phyloP scores from a whole-genome alignment of 2,888 invertebrate species.

The Thereva nobilitata region DNA sequence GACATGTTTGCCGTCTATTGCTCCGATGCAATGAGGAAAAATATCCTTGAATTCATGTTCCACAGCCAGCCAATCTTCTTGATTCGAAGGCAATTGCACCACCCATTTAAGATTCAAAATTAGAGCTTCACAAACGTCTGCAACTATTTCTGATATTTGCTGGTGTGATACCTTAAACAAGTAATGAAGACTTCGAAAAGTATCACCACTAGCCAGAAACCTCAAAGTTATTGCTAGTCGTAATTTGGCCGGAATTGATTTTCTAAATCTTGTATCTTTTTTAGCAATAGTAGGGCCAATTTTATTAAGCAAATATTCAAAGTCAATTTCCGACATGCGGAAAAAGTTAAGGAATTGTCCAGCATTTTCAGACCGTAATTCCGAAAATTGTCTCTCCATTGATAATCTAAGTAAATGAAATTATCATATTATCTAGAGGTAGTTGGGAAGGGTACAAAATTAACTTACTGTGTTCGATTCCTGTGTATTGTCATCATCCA shows the following conservation, averaged over 20 bases:
- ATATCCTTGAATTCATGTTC: background rate
- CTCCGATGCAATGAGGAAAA: background rate
- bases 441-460: background rate
- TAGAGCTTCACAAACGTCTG: background rate
- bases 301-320: background rate
- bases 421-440: background rate
- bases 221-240: background rate
- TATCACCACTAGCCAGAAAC: background rate
- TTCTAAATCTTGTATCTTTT: background rate
- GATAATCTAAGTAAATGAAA: background rate
- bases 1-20: slow-evolving; percentile 1
- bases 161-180: background rate
- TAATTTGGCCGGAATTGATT: background rate
- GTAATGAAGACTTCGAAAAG: background rate
- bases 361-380: background rate
- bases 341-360: no score
- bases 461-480: background rate
- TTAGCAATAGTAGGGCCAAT: background rate
- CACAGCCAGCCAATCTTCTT: background rate
- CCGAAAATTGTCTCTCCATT: background rate
- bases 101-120: no score
- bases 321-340: no score
- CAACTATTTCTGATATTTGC: background rate
- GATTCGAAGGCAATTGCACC: background rate
- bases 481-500: background rate